Evolutionary conservation across 2,888 invertebrate genomes (phyloP).

Genomic region (Brenthis ino): DNA sequence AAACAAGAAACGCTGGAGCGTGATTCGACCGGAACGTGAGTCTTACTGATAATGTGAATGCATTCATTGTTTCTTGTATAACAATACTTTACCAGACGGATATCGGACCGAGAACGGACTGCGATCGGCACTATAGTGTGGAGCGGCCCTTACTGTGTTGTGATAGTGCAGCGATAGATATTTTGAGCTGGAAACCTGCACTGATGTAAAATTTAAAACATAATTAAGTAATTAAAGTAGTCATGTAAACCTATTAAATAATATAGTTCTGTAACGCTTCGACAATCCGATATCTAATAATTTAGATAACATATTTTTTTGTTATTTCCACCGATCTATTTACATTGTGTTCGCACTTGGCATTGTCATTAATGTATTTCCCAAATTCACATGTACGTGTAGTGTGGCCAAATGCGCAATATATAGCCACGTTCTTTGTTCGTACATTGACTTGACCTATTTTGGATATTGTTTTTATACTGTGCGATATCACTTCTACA

Average conservation of each 20-base stretch:
- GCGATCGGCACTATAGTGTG: too few relatives aligned
- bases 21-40: too few relatives aligned
- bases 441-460: slow-evolving; percentile 25
- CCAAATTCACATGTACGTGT: slow-evolving; percentile 30
- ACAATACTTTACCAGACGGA: too few relatives aligned
- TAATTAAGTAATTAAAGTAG: background rate
- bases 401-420: slow-evolving; percentile 40
- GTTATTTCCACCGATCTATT: slow-evolving; percentile 8
- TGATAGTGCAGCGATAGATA: background rate
- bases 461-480: slow-evolving; percentile 16
- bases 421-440: slow-evolving; percentile 9
- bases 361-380: slow-evolving; percentile 26
- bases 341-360: slow-evolving; percentile 33
- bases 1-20: too few relatives aligned
- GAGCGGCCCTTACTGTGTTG: background rate
- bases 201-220: background rate
- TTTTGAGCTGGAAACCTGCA: background rate
- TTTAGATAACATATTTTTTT: background rate
- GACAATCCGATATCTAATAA: background rate
- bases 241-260: slow-evolving; percentile 4
- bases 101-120: too few relatives aligned
- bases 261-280: slow-evolving; percentile 13
- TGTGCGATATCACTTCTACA: background rate
- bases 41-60: too few relatives aligned
- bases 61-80: too few relatives aligned